Evolutionary conservation across 1,140 invertebrate species (phyloP).

Genomic region (Megathymus violae): DNA sequence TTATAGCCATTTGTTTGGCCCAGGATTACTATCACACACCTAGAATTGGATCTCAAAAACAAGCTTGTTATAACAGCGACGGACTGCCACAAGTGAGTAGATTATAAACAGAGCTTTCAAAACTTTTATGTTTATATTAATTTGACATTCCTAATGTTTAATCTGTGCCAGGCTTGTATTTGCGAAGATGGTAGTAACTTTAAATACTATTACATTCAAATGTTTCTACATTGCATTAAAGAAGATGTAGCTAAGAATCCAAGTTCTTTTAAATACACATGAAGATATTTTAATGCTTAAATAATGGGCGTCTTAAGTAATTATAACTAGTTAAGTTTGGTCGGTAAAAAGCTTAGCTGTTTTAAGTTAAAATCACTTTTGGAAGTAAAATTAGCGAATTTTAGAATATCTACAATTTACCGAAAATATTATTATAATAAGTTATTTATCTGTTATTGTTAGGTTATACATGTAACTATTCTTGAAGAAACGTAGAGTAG

Average conservation of each 20-base stretch:
- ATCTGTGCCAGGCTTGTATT: conserved; percentile 11
- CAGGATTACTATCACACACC: conserved; percentile 72
- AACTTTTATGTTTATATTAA: conserved; percentile 55
- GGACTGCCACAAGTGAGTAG: conserved; percentile 72
- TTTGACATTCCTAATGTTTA: conserved; percentile 39
- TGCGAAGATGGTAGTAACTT: neutral
- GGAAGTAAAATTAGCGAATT: neutral
- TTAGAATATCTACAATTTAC: too few relatives aligned
- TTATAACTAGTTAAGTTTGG: too few relatives aligned
- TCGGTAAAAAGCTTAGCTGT: too few relatives aligned
- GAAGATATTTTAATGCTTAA: too few relatives aligned
- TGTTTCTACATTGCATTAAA: neutral
- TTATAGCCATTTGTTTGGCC: conserved; percentile 46
- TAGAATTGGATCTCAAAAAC: conserved; percentile 64
- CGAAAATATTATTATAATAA: too few relatives aligned
- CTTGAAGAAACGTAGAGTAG: neutral
- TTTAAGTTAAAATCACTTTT: too few relatives aligned
- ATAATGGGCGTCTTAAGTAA: too few relatives aligned
- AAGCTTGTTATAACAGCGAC: conserved; percentile 73
- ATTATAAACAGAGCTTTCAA: conserved; percentile 53
- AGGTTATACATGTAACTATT: conserved; percentile 31
- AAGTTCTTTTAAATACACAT: too few relatives aligned
- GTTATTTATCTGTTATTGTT: neutral
- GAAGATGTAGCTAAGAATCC: neutral
- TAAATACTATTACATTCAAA: neutral